A percentile compares a stretch with the other conserved stretches of the same genome.
Evolutionary conservation across 2,113 vertebrate genomes (phyloP).

Genomic region (Neogobius melanostomus): DNA sequence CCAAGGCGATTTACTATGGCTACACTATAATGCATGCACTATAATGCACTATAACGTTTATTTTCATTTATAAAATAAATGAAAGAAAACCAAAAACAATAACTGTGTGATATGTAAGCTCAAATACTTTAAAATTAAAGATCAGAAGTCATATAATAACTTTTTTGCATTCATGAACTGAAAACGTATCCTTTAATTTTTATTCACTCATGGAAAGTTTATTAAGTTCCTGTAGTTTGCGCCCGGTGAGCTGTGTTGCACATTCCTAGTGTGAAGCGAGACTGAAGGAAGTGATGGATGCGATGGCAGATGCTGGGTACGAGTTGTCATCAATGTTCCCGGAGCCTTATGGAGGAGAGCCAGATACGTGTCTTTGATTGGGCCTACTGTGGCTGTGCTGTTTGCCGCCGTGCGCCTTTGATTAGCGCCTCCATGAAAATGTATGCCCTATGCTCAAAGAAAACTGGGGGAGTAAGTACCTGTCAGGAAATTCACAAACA

Average conservation of each 20-base stretch:
- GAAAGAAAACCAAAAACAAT: too few relatives aligned
- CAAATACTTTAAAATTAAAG: not conserved
- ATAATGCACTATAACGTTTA: too few relatives aligned
- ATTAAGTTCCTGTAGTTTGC: slow-evolving; percentile 24
- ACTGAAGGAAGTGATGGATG: slow-evolving; percentile 62
- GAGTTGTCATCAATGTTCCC: slow-evolving; percentile 67
- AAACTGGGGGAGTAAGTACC: slow-evolving; percentile 77
- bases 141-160: not conserved
- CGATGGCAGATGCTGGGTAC: slow-evolving; percentile 66
- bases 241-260: slow-evolving; percentile 26
- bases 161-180: not conserved
- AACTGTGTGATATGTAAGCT: too few relatives aligned
- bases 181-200: not conserved
- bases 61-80: too few relatives aligned
- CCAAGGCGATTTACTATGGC: too few relatives aligned
- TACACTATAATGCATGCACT: too few relatives aligned
- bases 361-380: slow-evolving; percentile 69
- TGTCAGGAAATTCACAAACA: slow-evolving; percentile 79
- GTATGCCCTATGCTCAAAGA: slow-evolving; percentile 73
- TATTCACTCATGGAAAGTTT: slow-evolving; percentile 8
- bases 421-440: slow-evolving; percentile 79
- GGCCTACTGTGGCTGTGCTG: slow-evolving; percentile 62
- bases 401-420: slow-evolving; percentile 71
- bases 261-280: slow-evolving; percentile 35
- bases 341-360: slow-evolving; percentile 63